Conservation (phyloP, 2,113 vertebrate species). For the Probosciger aterrimus region DNA sequence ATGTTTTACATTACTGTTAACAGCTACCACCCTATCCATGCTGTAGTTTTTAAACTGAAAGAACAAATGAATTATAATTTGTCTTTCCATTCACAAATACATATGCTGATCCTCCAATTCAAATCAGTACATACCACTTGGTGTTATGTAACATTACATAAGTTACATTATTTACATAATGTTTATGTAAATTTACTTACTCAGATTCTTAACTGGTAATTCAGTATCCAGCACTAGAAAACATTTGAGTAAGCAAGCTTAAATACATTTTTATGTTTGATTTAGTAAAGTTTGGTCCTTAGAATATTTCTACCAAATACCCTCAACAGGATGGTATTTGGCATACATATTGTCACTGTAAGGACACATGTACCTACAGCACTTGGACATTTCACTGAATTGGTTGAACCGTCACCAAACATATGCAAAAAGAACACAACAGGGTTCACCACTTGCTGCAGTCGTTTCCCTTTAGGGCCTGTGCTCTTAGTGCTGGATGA, state of each 20-base stretch:
- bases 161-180: background rate
- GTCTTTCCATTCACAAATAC: background rate
- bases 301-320: background rate
- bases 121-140: background rate
- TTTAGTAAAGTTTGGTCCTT: background rate
- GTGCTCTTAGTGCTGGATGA: background rate
- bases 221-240: background rate
- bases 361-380: background rate
- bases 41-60: background rate
- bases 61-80: background rate
- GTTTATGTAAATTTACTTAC: background rate
- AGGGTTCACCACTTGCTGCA: background rate
- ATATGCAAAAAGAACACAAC: background rate
- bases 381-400: background rate
- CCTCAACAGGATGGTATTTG: background rate
- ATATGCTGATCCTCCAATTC: background rate
- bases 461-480: background rate
- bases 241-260: background rate
- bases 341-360: background rate
- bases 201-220: background rate
- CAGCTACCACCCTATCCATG: background rate
- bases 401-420: accelerated
- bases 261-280: background rate
- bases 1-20: background rate
- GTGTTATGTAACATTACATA: background rate